These are phyloP conservation scores for Cydia fagiglandana DNA, from an alignment of 1,140 invertebrate genomes.

Conservation along the genomic window DNA sequence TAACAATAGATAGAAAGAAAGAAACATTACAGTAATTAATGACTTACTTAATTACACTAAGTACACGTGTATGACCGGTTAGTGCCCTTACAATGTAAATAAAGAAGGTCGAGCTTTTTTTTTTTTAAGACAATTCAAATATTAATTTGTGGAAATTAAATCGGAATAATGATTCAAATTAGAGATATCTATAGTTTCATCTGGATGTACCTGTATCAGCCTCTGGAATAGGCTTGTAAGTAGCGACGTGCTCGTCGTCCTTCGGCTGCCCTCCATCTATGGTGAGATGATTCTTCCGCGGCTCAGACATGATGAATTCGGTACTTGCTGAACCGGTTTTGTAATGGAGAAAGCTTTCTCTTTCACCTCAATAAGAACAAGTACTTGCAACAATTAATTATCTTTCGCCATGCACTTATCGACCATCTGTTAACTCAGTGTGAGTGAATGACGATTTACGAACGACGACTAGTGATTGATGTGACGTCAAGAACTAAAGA, in stretches of 20 bases:
- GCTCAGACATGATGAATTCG: slow-evolving; percentile 69
- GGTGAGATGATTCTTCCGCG: slow-evolving; percentile 69
- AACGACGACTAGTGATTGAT: neutral
- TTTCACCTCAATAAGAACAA: slow-evolving; percentile 43
- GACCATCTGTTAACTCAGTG: slow-evolving; percentile 48
- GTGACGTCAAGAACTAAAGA: neutral
- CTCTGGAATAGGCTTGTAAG: slow-evolving; percentile 82
- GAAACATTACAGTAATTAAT: neutral
- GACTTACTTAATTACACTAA: neutral
- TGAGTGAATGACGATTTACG: slow-evolving; percentile 33
- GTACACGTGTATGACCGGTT: neutral
- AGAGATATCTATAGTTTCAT: neutral
- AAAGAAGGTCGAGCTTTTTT: neutral
- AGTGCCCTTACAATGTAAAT: neutral
- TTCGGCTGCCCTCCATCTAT: slow-evolving; percentile 73
- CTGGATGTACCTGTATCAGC: slow-evolving; percentile 78
- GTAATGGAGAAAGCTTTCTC: slow-evolving; percentile 45
- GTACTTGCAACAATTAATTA: slow-evolving; percentile 38
- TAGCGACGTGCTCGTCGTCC: slow-evolving; percentile 70
- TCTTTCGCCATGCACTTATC: slow-evolving; percentile 36
- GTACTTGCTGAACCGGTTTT: slow-evolving; percentile 47
- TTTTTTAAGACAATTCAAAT: neutral
- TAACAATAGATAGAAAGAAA: slow-evolving; percentile 26
- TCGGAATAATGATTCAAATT: neutral
- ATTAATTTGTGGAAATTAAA: neutral